Conservation (phyloP, 2,797 vertebrate species). For the Girardinus metallicus region DNA sequence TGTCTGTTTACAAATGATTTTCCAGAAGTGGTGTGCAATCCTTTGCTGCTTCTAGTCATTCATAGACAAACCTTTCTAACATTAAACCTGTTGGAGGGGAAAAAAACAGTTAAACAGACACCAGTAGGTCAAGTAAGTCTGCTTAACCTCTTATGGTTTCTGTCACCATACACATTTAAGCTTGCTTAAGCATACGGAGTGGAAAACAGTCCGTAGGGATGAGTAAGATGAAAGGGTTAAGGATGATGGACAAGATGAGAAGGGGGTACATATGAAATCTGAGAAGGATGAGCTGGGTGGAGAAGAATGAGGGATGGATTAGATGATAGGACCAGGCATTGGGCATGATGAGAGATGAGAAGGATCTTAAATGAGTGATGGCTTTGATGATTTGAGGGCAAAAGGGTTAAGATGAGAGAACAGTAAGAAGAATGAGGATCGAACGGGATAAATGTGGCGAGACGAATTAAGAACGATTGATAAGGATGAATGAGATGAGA, state of each 20-base stretch:
- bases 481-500: not conserved
- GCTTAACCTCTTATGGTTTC: constrained; percentile 78
- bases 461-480: not conserved
- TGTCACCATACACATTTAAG: constrained; percentile 16
- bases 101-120: constrained; percentile 43
- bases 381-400: not conserved
- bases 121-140: constrained; percentile 44
- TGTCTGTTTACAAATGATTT: constrained; percentile 30
- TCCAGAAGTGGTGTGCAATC: constrained; percentile 45
- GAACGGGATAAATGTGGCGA: not conserved
- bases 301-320: not conserved
- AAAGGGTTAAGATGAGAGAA: not conserved
- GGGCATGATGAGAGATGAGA: not conserved
- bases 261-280: not conserved
- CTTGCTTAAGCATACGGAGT: constrained; percentile 15
- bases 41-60: constrained; percentile 58
- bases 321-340: not conserved
- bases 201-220: constrained; percentile 11
- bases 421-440: not conserved
- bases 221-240: constrained; percentile 9
- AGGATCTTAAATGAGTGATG: not conserved
- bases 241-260: not conserved
- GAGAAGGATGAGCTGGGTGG: not conserved
- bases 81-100: constrained; percentile 63
- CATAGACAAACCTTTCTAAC: constrained; percentile 67